A percentile compares a stretch with the other conserved stretches of the same genome.
Conservation (phyloP, 2,113 vertebrate genomes). For the Osmerus eperlanus region DNA sequence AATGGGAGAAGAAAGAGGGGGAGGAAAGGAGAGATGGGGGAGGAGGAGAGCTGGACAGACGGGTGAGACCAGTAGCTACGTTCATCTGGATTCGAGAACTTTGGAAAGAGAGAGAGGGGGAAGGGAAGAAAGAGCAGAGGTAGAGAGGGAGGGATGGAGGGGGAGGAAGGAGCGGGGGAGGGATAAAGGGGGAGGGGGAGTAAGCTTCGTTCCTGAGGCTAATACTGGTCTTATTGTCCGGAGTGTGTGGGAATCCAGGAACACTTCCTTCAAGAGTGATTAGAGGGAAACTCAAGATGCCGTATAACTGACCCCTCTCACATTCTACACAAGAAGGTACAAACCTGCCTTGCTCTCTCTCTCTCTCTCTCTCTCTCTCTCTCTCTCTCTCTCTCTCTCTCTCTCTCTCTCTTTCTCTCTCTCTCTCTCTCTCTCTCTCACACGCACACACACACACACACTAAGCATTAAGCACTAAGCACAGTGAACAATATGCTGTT, state of each 20-base stretch:
- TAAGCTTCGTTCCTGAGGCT: slow-evolving; percentile 45
- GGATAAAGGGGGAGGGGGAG: slow-evolving; percentile 13
- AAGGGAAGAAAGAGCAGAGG: slow-evolving; percentile 7
- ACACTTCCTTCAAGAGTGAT: slow-evolving; percentile 62
- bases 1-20: slow-evolving; percentile 4
- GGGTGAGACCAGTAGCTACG: slow-evolving; percentile 15
- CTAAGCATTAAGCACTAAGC: background rate
- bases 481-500: too few relatives aligned
- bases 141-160: background rate
- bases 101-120: background rate
- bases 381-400: background rate
- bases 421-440: background rate
- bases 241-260: slow-evolving; percentile 55
- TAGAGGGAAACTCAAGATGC: slow-evolving; percentile 55
- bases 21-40: slow-evolving; percentile 5
- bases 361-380: background rate
- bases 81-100: too few relatives aligned
- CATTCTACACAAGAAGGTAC: slow-evolving; percentile 53
- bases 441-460: background rate
- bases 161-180: slow-evolving; percentile 15
- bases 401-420: background rate
- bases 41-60: slow-evolving; percentile 3
- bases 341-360: slow-evolving; percentile 21
- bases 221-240: slow-evolving; percentile 58
- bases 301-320: slow-evolving; percentile 60